These are phyloP conservation scores for Amphipoea lucens DNA, from an alignment of 2,888 invertebrate species.

Conservation along the genomic window DNA sequence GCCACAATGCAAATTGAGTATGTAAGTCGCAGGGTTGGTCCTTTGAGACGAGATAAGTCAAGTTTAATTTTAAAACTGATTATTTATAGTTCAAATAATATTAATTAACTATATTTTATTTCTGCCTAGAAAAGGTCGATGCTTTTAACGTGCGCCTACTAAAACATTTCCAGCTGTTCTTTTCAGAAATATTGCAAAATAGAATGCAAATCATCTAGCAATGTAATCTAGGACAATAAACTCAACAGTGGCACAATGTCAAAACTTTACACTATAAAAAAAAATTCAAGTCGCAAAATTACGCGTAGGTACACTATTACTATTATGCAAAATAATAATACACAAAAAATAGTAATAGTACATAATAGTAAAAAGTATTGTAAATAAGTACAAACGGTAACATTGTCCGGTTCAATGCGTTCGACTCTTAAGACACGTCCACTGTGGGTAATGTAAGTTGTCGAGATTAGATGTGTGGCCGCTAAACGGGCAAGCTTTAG, in stretches of 20 bases:
- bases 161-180: not conserved
- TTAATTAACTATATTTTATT: not conserved
- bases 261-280: constrained; percentile 15
- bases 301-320: not conserved
- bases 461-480: constrained; percentile 81
- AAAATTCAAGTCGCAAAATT: constrained; percentile 16
- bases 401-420: constrained; percentile 86
- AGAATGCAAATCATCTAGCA: not conserved
- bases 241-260: not conserved
- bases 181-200: not conserved
- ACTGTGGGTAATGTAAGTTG: constrained; percentile 86
- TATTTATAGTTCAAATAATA: not conserved
- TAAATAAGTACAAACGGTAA: constrained; percentile 84
- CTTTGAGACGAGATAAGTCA: not conserved
- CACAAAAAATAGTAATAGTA: constrained; percentile 42
- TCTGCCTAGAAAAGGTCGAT: too few species aligned
- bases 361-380: constrained; percentile 57
- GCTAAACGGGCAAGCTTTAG: constrained; percentile 63
- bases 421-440: constrained; percentile 86
- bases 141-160: too few species aligned
- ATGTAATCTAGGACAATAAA: not conserved
- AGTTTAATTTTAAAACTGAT: not conserved
- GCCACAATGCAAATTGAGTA: not conserved
- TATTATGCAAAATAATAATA: constrained; percentile 40
- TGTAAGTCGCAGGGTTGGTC: not conserved